Conservation (phyloP, 1,140 invertebrate species). For the Drosophila sp. region DNA sequence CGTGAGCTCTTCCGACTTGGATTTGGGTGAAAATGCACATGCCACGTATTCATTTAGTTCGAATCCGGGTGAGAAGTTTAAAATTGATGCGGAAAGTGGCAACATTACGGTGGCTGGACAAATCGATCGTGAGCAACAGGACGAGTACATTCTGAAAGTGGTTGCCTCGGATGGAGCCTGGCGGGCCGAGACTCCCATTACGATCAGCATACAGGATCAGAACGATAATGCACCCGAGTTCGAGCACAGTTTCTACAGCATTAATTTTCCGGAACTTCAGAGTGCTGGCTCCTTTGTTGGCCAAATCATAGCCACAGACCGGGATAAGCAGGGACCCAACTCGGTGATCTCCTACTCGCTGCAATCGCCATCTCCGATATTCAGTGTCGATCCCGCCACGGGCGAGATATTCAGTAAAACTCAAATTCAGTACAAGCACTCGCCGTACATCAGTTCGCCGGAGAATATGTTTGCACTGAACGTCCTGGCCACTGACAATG, state of each 20-base stretch:
- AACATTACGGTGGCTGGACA: conserved; percentile 95
- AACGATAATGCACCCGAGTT: conserved; percentile 98
- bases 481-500: conserved; percentile 95
- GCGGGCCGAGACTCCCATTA: conserved; percentile 94
- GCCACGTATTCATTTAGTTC: conserved; percentile 95
- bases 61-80: conserved; percentile 94
- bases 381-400: conserved; percentile 94
- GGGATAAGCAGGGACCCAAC: conserved; percentile 97
- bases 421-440: conserved; percentile 92
- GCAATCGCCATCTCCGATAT: conserved; percentile 95
- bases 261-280: conserved; percentile 95
- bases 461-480: conserved; percentile 95
- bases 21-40: conserved; percentile 94
- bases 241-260: conserved; percentile 93
- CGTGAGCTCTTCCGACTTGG: conserved; percentile 95
- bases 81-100: conserved; percentile 93
- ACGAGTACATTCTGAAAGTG: conserved; percentile 95
- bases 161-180: conserved; percentile 95
- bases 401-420: conserved; percentile 95
- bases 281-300: conserved; percentile 92
- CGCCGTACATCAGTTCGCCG: conserved; percentile 90
- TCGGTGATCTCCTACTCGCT: conserved; percentile 96
- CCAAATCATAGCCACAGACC: conserved; percentile 94
- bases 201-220: conserved; percentile 96
- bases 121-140: conserved; percentile 94